Evolutionary conservation across 2,113 vertebrate genomes (phyloP).

Genomic region (Cariama cristata): DNA sequence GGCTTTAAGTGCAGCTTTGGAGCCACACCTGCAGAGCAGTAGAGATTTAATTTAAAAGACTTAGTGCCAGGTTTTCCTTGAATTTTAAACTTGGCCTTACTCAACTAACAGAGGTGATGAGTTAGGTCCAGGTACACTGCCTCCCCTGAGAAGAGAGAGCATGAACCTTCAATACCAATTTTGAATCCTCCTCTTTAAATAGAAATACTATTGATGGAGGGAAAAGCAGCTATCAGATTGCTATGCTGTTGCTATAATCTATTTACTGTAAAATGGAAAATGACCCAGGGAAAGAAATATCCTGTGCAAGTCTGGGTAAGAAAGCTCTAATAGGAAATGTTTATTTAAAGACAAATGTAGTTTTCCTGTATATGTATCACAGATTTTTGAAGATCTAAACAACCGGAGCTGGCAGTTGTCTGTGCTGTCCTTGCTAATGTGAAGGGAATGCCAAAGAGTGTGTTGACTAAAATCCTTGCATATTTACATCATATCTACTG

Average conservation of each 20-base stretch:
- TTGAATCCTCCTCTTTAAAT: conserved; percentile 48
- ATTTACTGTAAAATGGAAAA: conserved; percentile 66
- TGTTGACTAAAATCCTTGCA: not conserved
- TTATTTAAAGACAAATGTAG: not conserved
- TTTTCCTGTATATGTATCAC: not conserved
- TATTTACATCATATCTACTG: not conserved
- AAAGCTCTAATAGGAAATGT: not conserved
- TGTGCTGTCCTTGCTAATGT: not conserved
- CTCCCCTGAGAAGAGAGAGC: not conserved
- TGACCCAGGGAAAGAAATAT: conserved; percentile 62
- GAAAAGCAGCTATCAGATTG: conserved; percentile 39
- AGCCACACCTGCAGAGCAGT: not conserved
- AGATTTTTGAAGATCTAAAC: not conserved
- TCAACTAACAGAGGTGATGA: not conserved
- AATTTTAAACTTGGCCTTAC: not conserved
- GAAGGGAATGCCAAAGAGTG: not conserved
- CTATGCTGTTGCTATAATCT: conserved; percentile 32
- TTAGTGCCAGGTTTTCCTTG: not conserved
- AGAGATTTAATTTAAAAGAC: not conserved
- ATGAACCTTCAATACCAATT: not conserved
- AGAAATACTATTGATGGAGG: conserved; percentile 43
- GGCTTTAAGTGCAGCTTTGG: not conserved
- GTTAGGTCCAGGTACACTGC: not conserved
- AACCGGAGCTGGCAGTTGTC: not conserved
- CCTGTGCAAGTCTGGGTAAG: conserved; percentile 29